phyloP scores from a whole-genome alignment of 1,140 invertebrate species.

The Palaemon carinicauda region DNA sequence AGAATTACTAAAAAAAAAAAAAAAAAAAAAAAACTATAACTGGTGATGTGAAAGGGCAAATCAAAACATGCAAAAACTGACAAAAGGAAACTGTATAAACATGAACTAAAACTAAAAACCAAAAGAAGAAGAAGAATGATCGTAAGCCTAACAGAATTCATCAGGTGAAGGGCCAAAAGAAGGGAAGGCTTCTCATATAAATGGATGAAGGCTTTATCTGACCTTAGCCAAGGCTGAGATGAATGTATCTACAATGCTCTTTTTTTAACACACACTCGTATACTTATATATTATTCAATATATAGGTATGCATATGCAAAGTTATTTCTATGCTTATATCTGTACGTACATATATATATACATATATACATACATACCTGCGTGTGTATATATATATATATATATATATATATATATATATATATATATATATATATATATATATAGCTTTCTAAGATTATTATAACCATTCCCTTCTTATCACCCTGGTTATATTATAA shows the following conservation, averaged over 20 bases:
- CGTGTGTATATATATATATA: too few relatives aligned
- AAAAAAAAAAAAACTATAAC: background rate
- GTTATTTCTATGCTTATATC: too few relatives aligned
- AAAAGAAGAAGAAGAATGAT: constrained; percentile 24
- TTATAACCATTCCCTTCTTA: background rate
- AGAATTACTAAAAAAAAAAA: background rate
- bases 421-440: too few relatives aligned
- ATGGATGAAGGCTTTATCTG: background rate
- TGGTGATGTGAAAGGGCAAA: constrained; percentile 5
- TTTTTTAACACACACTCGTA: too few relatives aligned
- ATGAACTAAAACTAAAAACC: constrained; percentile 33
- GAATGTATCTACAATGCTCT: too few relatives aligned
- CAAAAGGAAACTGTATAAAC: background rate
- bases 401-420: too few relatives aligned
- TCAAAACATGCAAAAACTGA: constrained; percentile 31
- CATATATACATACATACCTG: too few relatives aligned
- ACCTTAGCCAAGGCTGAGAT: too few relatives aligned
- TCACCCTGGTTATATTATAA: constrained; percentile 29
- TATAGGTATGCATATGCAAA: too few relatives aligned
- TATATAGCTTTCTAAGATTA: too few relatives aligned
- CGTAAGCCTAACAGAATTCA: constrained; percentile 34
- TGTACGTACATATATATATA: too few relatives aligned
- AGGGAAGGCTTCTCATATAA: background rate
- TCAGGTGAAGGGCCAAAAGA: constrained; percentile 6
- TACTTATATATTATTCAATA: too few relatives aligned